Evolutionary conservation across 2,888 invertebrate genomes (phyloP).

Genomic region (Mycalesis mineus): DNA sequence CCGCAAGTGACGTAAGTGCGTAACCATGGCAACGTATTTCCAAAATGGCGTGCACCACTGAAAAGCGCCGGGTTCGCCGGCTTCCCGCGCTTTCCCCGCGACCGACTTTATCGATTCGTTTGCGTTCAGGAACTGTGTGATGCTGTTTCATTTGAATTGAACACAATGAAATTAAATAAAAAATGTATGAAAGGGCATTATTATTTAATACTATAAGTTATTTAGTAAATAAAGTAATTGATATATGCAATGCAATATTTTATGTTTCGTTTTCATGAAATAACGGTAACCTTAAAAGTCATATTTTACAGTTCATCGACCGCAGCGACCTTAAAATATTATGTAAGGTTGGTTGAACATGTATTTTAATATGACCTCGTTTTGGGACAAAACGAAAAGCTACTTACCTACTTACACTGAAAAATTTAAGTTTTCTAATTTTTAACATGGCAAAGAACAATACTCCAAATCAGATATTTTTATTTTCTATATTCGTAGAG

Average conservation of each 20-base stretch:
- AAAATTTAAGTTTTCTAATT: too few species aligned
- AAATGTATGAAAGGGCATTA: too few species aligned
- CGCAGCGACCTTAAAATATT: conserved; percentile 29
- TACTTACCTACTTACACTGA: too few species aligned
- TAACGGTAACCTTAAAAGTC: not conserved
- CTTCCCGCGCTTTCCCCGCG: conserved; percentile 56
- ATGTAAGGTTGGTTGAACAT: not conserved
- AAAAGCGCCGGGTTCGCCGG: conserved; percentile 15
- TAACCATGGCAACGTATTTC: conserved; percentile 43
- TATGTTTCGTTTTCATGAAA: not conserved
- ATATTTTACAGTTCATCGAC: conserved; percentile 27
- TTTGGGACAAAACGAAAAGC: not conserved
- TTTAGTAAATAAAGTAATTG: too few species aligned
- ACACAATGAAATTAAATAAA: too few species aligned
- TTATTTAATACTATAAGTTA: too few species aligned
- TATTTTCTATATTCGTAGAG: too few species aligned
- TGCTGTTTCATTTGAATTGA: not conserved
- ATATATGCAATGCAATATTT: too few species aligned
- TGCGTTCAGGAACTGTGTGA: conserved; percentile 39
- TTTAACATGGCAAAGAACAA: too few species aligned
- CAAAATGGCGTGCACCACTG: conserved; percentile 46
- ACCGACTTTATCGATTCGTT: conserved; percentile 50
- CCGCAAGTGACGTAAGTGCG: conserved; percentile 14
- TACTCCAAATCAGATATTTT: too few species aligned
- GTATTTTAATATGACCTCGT: not conserved